Percentiles rank a stretch among this genome's conserved stretches.
Evolutionary conservation across 2,888 invertebrate species (phyloP).

Genomic region (Holacanthella duospinosa): DNA sequence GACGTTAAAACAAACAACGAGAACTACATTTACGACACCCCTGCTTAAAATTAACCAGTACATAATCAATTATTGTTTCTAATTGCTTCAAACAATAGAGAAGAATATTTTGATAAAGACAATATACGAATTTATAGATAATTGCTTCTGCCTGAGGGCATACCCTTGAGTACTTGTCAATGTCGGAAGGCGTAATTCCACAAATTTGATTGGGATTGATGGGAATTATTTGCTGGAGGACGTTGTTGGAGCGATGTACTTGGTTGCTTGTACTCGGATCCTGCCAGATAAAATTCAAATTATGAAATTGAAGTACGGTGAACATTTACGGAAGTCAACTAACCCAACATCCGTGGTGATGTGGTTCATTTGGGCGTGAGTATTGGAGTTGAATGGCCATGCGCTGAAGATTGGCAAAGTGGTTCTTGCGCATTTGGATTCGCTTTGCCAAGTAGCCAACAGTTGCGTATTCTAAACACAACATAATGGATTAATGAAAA

Average conservation of each 20-base stretch:
- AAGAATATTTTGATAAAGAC: too few relatives aligned
- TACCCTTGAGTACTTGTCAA: conserved; percentile 97
- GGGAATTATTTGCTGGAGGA: conserved; percentile 27
- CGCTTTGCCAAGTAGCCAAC: conserved; percentile 96
- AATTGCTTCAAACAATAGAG: too few relatives aligned
- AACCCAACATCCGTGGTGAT: background rate
- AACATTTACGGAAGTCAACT: background rate
- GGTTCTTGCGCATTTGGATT: conserved; percentile 89
- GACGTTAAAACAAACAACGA: too few relatives aligned
- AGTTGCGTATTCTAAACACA: conserved; percentile 80
- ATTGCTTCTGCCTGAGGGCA: too few relatives aligned
- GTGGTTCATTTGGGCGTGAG: conserved; percentile 1
- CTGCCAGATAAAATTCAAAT: background rate
- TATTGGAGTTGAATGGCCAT: conserved; percentile 69
- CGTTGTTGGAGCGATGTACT: background rate
- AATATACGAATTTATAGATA: background rate
- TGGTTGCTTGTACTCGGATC: background rate
- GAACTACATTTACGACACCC: too few relatives aligned
- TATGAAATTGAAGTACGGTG: background rate
- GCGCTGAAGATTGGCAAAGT: conserved; percentile 79
- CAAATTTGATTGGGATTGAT: conserved; percentile 45
- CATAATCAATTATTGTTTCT: too few relatives aligned
- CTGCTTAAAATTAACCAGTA: too few relatives aligned
- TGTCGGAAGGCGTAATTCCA: conserved; percentile 82
- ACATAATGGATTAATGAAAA: too few relatives aligned